A percentile compares a stretch with the other conserved stretches of the same genome.
Conservation (phyloP, 2,888 invertebrate genomes). For the Dryobotodes eremita region DNA sequence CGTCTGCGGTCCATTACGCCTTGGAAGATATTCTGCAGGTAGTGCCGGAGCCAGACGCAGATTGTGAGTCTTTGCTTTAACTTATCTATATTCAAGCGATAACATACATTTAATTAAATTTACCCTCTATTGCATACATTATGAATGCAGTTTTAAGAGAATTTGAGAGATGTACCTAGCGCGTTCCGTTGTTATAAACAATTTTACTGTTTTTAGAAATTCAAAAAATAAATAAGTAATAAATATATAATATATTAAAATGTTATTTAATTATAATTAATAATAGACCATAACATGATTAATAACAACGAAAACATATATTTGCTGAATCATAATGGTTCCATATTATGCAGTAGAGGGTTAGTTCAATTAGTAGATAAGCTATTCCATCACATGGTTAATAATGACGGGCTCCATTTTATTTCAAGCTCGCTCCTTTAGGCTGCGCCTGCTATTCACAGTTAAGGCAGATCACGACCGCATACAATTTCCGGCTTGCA, state of each 20-base stretch:
- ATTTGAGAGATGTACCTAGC: background rate
- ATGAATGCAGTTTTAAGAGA: background rate
- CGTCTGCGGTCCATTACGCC: constrained; percentile 81
- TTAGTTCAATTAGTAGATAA: constrained; percentile 36
- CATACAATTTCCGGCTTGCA: constrained; percentile 11
- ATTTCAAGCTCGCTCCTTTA: constrained; percentile 28
- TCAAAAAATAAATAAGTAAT: background rate
- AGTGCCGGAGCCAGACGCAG: constrained; percentile 81
- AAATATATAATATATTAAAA: no score
- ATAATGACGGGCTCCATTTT: constrained; percentile 21
- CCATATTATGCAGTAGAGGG: background rate
- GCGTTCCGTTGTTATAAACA: background rate
- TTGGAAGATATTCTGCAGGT: constrained; percentile 82
- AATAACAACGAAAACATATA: background rate
- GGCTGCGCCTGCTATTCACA: constrained; percentile 3
- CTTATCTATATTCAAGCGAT: background rate
- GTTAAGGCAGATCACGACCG: constrained; percentile 9
- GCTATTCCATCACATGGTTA: constrained; percentile 12
- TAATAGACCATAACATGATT: background rate
- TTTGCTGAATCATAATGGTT: background rate
- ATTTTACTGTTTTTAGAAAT: background rate
- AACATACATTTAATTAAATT: background rate
- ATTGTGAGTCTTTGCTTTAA: constrained; percentile 78
- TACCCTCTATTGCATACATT: background rate
- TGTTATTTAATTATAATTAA: background rate